Evolutionary conservation across 2,888 invertebrate genomes (phyloP), one percentile per base, ranked within the genome.

Genomic region (Merodon equestris): DNA sequence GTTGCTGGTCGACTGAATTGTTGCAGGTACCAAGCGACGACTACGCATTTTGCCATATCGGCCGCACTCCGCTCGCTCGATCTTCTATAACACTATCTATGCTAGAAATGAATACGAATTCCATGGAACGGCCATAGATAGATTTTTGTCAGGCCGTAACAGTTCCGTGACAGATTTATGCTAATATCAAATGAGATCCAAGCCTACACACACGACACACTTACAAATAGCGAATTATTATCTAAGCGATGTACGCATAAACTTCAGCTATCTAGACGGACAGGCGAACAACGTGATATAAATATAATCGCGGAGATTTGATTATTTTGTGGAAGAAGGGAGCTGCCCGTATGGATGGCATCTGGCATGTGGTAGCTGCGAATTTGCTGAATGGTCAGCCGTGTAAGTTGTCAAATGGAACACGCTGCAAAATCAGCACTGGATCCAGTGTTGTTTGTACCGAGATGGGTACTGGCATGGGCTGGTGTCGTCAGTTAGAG

Each of bases 351-450:
- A 53, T 50, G 54, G 44, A 47, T 50, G 50, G 53, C 34, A 54
- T 14, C 44, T 50, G n/a, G 56, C n/a, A n/a, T n/a, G n/a, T 54
- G 60, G 72, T 42, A 18, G 50, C 45, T 47, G 38, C 73, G 45
- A 67, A 27, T 27, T 27, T 27, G 27, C 27, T 27, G 74, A 82
- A 82, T 79, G 77, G 82, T 77, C 77, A 67, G 79, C 64, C 81
- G 44, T 83, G 82, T 83, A 81, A 72, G 66, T 74, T 82, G 82
- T 83, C 82, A 83, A 83, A 81, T 68, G 75, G 63, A 81, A 82
- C 82, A 79, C 54, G 75, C 27, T 27, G 27, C 27, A 27, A 27
- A 27, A 27, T 27, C 27, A 27, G 27, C 27, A 27, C 27, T 4
- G 27, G n/a, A n/a, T n/a, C 27, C 7, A 27, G 27, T 7, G n/a